A percentile compares a stretch with the other conserved stretches of the same genome.
Conservation (phyloP, 2,113 vertebrate species). For the Mormyrus lacerda region DNA sequence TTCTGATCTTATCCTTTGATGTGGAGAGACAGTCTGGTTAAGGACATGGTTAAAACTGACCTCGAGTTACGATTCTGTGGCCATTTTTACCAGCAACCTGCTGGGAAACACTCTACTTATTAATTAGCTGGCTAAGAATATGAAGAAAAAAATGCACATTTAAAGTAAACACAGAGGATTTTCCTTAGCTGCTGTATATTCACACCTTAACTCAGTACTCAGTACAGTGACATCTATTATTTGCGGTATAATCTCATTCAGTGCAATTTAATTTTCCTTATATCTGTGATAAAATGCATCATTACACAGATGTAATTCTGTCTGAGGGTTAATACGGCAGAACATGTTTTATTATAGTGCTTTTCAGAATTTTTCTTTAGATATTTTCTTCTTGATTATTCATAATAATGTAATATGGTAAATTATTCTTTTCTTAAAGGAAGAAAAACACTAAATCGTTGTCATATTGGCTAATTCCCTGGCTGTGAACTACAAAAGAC, state of each 20-base stretch:
- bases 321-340: neutral
- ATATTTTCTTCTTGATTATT: neutral
- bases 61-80: neutral
- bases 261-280: neutral
- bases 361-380: constrained; percentile 35
- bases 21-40: neutral
- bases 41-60: neutral
- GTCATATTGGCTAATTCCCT: neutral
- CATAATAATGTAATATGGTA: neutral
- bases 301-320: neutral
- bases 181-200: neutral
- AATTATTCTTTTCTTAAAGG: neutral
- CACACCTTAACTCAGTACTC: neutral
- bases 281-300: neutral
- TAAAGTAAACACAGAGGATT: neutral
- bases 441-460: neutral
- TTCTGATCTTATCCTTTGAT: neutral
- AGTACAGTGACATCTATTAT: neutral
- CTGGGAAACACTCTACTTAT: neutral
- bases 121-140: neutral
- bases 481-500: neutral
- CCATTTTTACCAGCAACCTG: neutral
- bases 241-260: neutral
- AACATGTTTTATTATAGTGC: constrained; percentile 42
- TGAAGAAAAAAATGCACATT: neutral